These are phyloP conservation scores for Hydrolagus affinis DNA, from an alignment of 2,113 vertebrate species.

Conservation along the genomic window DNA sequence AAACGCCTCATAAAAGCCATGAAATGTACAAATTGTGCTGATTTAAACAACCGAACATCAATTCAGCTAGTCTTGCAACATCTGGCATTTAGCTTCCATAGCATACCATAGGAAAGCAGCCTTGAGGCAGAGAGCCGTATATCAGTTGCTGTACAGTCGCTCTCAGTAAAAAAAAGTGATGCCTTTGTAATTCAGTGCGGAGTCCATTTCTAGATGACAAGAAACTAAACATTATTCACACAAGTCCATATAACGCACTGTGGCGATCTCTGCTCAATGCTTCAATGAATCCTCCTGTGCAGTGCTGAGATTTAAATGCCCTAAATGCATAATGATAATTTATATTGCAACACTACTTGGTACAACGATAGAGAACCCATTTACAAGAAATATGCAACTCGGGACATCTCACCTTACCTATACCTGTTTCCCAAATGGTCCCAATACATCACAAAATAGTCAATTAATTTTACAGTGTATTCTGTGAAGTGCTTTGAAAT, in stretches of 20 bases:
- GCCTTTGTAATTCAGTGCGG: neutral
- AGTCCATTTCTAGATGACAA: neutral
- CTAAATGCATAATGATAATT: too few relatives aligned
- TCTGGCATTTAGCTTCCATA: conserved; percentile 26
- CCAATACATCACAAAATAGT: too few relatives aligned
- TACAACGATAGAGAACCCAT: too few relatives aligned
- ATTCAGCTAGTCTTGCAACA: conserved; percentile 36
- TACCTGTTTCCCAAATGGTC: too few relatives aligned
- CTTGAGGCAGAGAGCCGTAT: conserved; percentile 30
- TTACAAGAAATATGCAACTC: too few relatives aligned
- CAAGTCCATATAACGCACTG: too few relatives aligned
- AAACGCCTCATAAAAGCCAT: conserved; percentile 42
- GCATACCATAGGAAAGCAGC: conserved; percentile 17
- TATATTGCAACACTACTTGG: too few relatives aligned
- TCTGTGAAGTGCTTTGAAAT: too few relatives aligned
- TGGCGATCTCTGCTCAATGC: neutral
- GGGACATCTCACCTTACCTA: too few relatives aligned
- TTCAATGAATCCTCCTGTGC: too few relatives aligned
- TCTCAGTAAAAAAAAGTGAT: conserved; percentile 16
- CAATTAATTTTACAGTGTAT: too few relatives aligned
- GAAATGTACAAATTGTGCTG: conserved; percentile 40
- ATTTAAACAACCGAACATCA: conserved; percentile 36
- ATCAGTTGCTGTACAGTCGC: conserved; percentile 29
- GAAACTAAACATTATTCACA: neutral
- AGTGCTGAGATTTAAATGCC: too few relatives aligned